Conservation (phyloP, 2,797 vertebrate genomes). For the Propithecus perrieri region DNA sequence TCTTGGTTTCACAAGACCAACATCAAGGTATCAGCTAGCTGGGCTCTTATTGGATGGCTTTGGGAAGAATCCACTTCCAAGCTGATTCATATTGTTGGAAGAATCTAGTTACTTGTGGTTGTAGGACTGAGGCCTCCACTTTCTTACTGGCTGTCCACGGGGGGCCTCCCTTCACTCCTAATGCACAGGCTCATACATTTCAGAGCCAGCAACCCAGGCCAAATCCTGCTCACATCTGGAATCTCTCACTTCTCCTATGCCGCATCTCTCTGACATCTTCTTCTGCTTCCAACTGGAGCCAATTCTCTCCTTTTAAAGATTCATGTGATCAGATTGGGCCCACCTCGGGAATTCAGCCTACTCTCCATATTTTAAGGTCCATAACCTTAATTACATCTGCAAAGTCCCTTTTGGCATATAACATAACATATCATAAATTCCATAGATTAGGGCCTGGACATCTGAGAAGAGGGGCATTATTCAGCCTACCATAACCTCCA, state of each 20-base stretch:
- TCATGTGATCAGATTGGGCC: background rate
- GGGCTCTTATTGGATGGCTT: background rate
- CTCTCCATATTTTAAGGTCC: background rate
- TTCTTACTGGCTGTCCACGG: background rate
- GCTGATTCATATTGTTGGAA: background rate
- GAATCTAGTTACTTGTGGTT: background rate
- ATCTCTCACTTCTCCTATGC: background rate
- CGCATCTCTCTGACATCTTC: background rate
- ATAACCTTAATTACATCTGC: background rate
- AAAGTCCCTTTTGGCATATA: background rate
- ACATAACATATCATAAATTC: background rate
- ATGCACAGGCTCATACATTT: background rate
- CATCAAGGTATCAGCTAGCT: background rate
- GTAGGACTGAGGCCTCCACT: background rate
- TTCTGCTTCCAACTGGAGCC: background rate
- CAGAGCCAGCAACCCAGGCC: background rate
- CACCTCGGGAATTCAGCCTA: background rate
- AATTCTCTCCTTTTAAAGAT: background rate
- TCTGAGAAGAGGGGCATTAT: background rate
- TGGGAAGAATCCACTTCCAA: background rate
- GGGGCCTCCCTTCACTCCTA: background rate
- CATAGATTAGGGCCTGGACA: background rate
- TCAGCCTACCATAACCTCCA: background rate
- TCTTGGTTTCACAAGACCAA: background rate
- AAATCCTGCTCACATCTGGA: background rate